phyloP scores from a whole-genome alignment of 2,797 vertebrate species.

The Sciaenops ocellatus region DNA sequence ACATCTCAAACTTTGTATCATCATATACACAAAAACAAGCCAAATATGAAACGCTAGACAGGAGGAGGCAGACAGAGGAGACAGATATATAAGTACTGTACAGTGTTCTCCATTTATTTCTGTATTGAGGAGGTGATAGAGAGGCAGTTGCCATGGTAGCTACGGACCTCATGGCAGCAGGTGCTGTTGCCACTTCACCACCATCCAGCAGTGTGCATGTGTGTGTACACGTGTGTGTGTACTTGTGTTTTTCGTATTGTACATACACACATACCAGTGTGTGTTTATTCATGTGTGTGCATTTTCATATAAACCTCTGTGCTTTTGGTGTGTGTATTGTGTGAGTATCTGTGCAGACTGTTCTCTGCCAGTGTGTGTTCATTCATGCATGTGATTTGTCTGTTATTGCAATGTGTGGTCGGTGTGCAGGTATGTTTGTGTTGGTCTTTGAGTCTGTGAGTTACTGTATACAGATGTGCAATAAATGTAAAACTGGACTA shows the following conservation, averaged over 20 bases:
- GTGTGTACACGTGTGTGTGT: constrained; percentile 11
- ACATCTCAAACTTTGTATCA: constrained; percentile 8
- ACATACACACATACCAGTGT: background rate
- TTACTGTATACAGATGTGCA: constrained; percentile 7
- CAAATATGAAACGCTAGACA: constrained; percentile 24
- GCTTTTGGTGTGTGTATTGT: constrained; percentile 24
- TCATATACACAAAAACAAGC: background rate
- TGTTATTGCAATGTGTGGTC: constrained; percentile 34
- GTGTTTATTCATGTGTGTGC: constrained; percentile 31
- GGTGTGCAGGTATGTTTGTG: constrained; percentile 21
- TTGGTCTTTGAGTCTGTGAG: constrained; percentile 11
- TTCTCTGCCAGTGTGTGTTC: constrained; percentile 39
- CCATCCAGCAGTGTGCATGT: constrained; percentile 23
- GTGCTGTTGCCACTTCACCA: constrained; percentile 53
- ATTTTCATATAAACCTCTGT: constrained; percentile 25
- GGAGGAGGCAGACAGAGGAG: constrained; percentile 21
- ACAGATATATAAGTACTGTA: constrained; percentile 35
- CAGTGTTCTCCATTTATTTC: constrained; percentile 33
- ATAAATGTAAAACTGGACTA: constrained; percentile 20
- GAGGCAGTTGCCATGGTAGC: constrained; percentile 79
- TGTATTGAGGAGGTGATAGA: constrained; percentile 49
- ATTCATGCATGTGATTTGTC: constrained; percentile 47
- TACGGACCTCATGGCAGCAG: constrained; percentile 58
- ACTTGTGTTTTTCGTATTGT: constrained; percentile 24
- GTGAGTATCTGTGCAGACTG: constrained; percentile 24